Conservation (phyloP, 53 echinoderm and acorn worm genomes). For the Holothuria scabra region DNA sequence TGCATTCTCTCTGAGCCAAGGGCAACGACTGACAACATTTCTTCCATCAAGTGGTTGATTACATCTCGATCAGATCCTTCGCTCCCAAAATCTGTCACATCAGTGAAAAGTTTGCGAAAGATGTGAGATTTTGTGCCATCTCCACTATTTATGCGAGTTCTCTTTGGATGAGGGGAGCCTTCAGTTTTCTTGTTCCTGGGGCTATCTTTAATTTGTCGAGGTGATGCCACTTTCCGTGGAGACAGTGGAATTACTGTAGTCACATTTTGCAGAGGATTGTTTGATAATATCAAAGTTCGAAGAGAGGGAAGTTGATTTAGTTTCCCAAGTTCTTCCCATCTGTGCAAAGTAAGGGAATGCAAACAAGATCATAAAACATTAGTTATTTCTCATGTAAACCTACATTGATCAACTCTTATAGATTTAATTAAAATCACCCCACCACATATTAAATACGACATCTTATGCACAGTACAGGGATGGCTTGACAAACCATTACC, state of each 20-base stretch:
- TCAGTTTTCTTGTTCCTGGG: conserved; percentile 21
- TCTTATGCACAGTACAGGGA: too few species aligned
- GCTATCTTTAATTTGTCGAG: conserved; percentile 12
- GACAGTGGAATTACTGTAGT: conserved; percentile 38
- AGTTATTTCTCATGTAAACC: too few species aligned
- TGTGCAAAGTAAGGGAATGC: conserved; percentile 18
- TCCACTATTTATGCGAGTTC: conserved; percentile 23
- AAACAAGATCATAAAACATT: neutral
- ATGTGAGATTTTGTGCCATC: neutral
- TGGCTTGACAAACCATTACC: too few species aligned
- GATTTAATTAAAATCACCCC: too few species aligned
- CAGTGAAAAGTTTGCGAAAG: conserved; percentile 6
- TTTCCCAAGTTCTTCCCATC: conserved; percentile 82
- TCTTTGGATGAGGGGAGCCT: conserved; percentile 26
- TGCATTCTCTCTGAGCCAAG: conserved; percentile 28
- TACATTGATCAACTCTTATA: too few species aligned
- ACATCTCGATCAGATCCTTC: neutral
- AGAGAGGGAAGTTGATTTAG: conserved; percentile 65
- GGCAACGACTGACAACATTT: conserved; percentile 27
- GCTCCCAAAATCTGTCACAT: neutral
- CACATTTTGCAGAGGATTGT: conserved; percentile 82
- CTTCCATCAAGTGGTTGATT: conserved; percentile 21
- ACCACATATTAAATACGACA: too few species aligned
- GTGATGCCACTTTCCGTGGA: conserved; percentile 8
- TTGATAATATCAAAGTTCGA: conserved; percentile 78